phyloP scores from a whole-genome alignment of 2,113 vertebrate genomes.

The Merops nubicus region DNA sequence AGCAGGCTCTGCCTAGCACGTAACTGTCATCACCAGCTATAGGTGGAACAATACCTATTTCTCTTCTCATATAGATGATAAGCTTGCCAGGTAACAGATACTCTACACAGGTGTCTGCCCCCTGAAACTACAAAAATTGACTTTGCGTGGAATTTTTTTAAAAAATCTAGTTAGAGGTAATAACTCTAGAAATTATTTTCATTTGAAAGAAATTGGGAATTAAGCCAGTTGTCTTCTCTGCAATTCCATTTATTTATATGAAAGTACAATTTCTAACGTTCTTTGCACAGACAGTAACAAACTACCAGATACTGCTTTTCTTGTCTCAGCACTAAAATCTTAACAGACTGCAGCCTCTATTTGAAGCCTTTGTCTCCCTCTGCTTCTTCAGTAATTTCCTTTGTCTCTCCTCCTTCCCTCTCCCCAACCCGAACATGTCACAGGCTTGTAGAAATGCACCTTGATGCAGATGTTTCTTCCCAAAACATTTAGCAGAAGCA shows the following conservation, averaged over 20 bases:
- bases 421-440: background rate
- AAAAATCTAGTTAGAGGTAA: background rate
- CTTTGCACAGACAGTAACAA: background rate
- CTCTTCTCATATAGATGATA: background rate
- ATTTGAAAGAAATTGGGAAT: background rate
- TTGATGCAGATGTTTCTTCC: background rate
- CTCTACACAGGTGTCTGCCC: background rate
- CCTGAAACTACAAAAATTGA: background rate
- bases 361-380: background rate
- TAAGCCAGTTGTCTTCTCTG: background rate
- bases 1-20: background rate
- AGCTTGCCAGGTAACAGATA: background rate
- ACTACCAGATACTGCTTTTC: background rate
- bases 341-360: accelerated
- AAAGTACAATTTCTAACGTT: background rate
- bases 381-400: background rate
- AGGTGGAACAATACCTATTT: background rate
- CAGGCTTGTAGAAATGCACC: background rate
- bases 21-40: background rate
- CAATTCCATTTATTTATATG: background rate
- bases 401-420: background rate
- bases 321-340: background rate
- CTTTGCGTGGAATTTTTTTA: background rate
- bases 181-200: background rate
- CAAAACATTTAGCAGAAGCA: background rate